Base-by-base conservation (phyloP, 1,140 invertebrate genomes). In the Drosophila subpulchrella region DNA sequence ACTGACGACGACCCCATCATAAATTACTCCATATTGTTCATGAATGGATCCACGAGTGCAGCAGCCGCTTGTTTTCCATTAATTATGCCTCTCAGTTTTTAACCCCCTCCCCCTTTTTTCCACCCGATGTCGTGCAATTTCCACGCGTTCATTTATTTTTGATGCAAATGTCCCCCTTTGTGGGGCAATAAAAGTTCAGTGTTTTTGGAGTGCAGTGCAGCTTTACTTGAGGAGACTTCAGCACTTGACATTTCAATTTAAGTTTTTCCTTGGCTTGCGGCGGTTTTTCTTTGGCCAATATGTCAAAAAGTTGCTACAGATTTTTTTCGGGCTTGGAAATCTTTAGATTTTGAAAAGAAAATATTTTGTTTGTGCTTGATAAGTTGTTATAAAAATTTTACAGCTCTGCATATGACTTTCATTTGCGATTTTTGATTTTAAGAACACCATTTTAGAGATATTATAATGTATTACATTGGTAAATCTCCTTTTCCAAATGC, bases 1-100 rank as follows among this genome's bases (percentile, higher is more conserved):
- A 54, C 54, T 15, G 1, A 27, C 13, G 20, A 30, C 44, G 42
- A 30, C 57, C 71, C 51, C 59, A 74, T 74, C 70, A 76, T 76
- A 76, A 76, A 76, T 76, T 76, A 67, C 75, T 68, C 44, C 46
- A 77, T 70, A 77, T 77, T 70, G 63, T 77, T 61, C 46, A 68
- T 76, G 74, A 76, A 76, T 76, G 74, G 48, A 67, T 71, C 41
- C 51, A 71, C 67, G 42, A 57, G 55, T 42, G 39, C 56, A 73
- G 46, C 54, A 42, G 56, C 41, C 57, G 58, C 38, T 47, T 71
- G 61, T 78, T 82, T 74, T 78, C 51, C 68, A 74, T 82, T 82
- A 71, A 82, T 82, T 77, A 82, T 70, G 44, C 51, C 38, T 5
- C 47, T 11, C 59, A 41, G 12, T 41, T 44, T 36, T 51, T 51